Percentiles rank a stretch among this genome's conserved stretches.
These are phyloP conservation scores for Lasiurus borealis DNA, from an alignment of 2,113 vertebrate species.

Conservation along the genomic window DNA sequence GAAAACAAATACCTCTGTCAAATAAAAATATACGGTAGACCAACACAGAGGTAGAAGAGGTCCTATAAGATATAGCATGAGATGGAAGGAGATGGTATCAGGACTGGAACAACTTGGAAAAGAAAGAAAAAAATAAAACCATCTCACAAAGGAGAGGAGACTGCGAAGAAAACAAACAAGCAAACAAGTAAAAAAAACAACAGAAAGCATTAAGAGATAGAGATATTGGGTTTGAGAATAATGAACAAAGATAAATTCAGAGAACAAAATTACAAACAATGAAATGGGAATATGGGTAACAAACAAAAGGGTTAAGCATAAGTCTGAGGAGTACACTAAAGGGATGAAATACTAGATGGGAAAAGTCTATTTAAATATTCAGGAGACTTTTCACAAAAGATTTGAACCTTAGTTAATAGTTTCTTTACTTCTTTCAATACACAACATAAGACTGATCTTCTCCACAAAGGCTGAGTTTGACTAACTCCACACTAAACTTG, in stretches of 20 bases:
- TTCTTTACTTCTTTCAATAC: background rate
- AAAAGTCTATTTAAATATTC: background rate
- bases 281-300: background rate
- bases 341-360: background rate
- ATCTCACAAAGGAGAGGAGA: background rate
- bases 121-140: background rate
- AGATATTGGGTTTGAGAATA: background rate
- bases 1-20: background rate
- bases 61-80: background rate
- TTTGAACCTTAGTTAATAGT: background rate
- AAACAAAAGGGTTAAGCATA: background rate
- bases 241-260: background rate
- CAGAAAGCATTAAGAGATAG: background rate
- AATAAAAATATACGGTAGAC: background rate
- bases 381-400: slow-evolving; percentile 13
- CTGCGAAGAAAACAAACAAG: background rate
- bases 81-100: background rate
- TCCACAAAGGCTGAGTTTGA: background rate
- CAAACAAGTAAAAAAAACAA: background rate
- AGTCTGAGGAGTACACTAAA: background rate
- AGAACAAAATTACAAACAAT: background rate
- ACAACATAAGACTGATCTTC: background rate
- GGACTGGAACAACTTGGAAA: background rate
- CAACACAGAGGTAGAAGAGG: background rate
- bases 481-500: background rate